phyloP scores from a whole-genome alignment of 1,140 invertebrate genomes.

The Phortica variegata region DNA sequence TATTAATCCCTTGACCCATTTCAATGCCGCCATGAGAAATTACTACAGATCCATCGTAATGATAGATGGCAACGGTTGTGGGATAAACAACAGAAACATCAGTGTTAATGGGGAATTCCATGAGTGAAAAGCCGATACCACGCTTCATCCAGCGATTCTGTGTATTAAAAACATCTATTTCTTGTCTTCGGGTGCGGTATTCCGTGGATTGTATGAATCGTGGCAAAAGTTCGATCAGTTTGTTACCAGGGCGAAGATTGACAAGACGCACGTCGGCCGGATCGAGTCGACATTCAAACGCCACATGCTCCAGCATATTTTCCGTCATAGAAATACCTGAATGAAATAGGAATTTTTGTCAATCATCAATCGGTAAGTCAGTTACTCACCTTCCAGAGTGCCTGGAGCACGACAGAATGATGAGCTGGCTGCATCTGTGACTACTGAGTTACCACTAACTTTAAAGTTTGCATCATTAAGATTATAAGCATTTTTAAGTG shows the following conservation, averaged over 20 bases:
- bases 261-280: slow-evolving; percentile 65
- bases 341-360: slow-evolving; percentile 59
- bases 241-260: slow-evolving; percentile 62
- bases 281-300: slow-evolving; percentile 66
- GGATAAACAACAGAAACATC: slow-evolving; percentile 59
- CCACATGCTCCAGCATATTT: slow-evolving; percentile 78
- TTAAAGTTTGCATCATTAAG: slow-evolving; percentile 58
- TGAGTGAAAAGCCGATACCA: slow-evolving; percentile 62
- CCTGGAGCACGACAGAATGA: slow-evolving; percentile 66
- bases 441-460: slow-evolving; percentile 60
- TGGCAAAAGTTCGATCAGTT: slow-evolving; percentile 49
- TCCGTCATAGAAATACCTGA: slow-evolving; percentile 70
- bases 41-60: slow-evolving; percentile 67
- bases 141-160: slow-evolving; percentile 70
- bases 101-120: slow-evolving; percentile 62
- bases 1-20: slow-evolving; percentile 74
- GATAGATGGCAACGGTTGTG: slow-evolving; percentile 64
- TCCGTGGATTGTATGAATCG: slow-evolving; percentile 47
- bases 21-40: slow-evolving; percentile 71
- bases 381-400: slow-evolving; percentile 64
- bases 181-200: slow-evolving; percentile 59
- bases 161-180: slow-evolving; percentile 62
- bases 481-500: slow-evolving; percentile 65
- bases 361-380: slow-evolving; percentile 63
- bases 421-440: slow-evolving; percentile 67